Conservation (phyloP, 2,113 vertebrate genomes). For the Elachura formosa region DNA sequence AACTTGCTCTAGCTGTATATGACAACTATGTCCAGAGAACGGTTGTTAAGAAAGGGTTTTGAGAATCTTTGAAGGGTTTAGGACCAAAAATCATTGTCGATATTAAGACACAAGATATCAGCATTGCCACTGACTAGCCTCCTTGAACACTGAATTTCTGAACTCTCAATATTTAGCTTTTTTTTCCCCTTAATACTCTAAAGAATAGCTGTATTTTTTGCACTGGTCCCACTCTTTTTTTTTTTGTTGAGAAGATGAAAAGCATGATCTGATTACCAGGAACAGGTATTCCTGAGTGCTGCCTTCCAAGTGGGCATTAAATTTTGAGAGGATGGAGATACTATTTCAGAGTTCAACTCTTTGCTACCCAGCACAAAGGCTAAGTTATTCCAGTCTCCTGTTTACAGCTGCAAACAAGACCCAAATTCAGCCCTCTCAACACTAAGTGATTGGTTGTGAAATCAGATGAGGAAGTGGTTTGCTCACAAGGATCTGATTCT, state of each 20-base stretch:
- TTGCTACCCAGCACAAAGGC: neutral
- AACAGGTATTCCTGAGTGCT: neutral
- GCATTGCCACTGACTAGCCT: neutral
- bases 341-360: neutral
- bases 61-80: neutral
- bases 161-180: neutral
- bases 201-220: neutral
- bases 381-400: neutral
- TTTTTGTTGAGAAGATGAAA: neutral
- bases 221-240: neutral
- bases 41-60: neutral
- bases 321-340: neutral
- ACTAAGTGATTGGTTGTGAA: neutral
- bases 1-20: neutral
- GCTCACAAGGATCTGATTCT: neutral
- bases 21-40: neutral
- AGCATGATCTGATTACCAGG: neutral
- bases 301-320: neutral
- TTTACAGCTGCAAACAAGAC: neutral
- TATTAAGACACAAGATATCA: neutral
- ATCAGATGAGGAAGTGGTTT: neutral
- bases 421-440: neutral
- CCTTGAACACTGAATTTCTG: rapidly evolving
- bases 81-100: neutral
- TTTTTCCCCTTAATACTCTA: neutral